Evolutionary conservation across 2,888 invertebrate species (phyloP).

Genomic region (Alcis repandata): DNA sequence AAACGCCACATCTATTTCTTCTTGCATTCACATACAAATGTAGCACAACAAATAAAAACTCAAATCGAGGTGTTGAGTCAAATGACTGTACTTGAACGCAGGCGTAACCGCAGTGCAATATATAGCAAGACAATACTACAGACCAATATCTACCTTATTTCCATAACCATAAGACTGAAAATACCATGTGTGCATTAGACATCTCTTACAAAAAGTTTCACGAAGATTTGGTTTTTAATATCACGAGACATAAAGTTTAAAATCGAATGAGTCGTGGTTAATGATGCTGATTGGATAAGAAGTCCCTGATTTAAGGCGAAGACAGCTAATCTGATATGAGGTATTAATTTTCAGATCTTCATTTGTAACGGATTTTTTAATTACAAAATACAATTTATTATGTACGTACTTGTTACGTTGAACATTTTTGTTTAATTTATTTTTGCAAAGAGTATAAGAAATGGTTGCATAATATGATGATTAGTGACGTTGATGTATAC

Average conservation of each 20-base stretch:
- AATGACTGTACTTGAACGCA: slow-evolving; percentile 60
- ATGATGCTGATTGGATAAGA: slow-evolving; percentile 36
- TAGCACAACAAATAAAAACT: slow-evolving; percentile 68
- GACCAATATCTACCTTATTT: not conserved
- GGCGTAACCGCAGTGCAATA: slow-evolving; percentile 54
- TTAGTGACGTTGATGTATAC: no score
- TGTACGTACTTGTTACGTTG: not conserved
- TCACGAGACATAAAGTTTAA: not conserved
- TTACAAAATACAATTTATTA: slow-evolving; percentile 5
- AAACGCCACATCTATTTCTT: slow-evolving; percentile 55
- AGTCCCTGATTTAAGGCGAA: slow-evolving; percentile 40
- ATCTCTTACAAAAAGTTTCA: not conserved
- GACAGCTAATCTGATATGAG: slow-evolving; percentile 6
- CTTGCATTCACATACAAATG: slow-evolving; percentile 50
- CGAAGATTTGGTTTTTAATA: slow-evolving; percentile 12
- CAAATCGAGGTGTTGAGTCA: slow-evolving; percentile 75
- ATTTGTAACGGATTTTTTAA: slow-evolving; percentile 1
- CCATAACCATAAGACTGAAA: not conserved
- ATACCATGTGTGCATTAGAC: not conserved
- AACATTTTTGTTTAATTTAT: not conserved
- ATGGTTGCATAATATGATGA: no score
- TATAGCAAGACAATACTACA: slow-evolving; percentile 31
- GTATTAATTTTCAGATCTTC: not conserved
- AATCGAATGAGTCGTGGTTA: slow-evolving; percentile 1
- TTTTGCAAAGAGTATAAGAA: not conserved